Base-by-base conservation (phyloP, 2,797 vertebrate genomes). In the Eulemur mongoz region DNA sequence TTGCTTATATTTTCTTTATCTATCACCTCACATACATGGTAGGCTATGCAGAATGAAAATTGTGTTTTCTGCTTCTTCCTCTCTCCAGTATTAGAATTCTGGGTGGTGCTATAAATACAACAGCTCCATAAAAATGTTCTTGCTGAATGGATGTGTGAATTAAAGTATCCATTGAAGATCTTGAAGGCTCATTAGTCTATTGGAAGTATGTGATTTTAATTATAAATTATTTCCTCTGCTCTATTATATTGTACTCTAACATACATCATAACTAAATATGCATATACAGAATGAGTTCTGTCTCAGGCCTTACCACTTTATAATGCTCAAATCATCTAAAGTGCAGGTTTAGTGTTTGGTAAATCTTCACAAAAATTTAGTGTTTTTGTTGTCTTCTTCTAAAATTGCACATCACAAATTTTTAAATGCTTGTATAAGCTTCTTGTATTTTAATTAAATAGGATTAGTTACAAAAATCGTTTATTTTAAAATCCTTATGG, bases 181-280 rank as follows among this genome's bases (percentile, higher is more conserved):
- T 87, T 91, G 70, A 97, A 95, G 90, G 54, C 57, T 93, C 70
- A 93, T 87, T 61, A 89, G 63, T 93, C 63, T 95, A 75, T 43
- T 54, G 38, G 70, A 95, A 89, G 80, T 83, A 81, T 32, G 80
- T 70, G 45, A 88, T 81, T 96, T 96, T 95, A 95, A 97, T 97
- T 91, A 95, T 93, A 85, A 96, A 93, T 91, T 91, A 86, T 94
- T 88, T 95, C 84, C 48, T 95, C 10, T 43, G 5, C 4, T 87
- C 40, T n/a, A 25, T 72, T 65, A 32, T 43, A 22, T 35, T 80
- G 12, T 20, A 63, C 14, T 81, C n/a, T 84, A 45, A 43, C 15
- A 82, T 95, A 78, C 18, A 95, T 94, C 70, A 65, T 92, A 48
- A 72, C 25, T 25, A 69, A 87, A 63, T 84, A 43, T 76, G 43